A percentile compares a stretch with the other conserved stretches of the same genome.
Conservation (phyloP, 2,888 invertebrate species). For the Plagodis pulveraria region DNA sequence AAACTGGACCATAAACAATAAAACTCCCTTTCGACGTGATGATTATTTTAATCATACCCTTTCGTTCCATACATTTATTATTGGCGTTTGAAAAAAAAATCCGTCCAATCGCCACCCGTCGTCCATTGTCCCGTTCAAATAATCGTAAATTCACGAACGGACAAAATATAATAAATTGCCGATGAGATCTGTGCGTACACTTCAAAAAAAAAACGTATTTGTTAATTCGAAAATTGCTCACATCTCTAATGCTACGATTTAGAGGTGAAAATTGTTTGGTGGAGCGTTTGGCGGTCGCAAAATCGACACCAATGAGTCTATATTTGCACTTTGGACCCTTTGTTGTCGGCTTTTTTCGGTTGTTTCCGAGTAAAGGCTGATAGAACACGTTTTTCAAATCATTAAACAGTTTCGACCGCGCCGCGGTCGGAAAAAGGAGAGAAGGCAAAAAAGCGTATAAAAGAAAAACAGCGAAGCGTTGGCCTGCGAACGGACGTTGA, state of each 20-base stretch:
- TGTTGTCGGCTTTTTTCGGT: conserved; percentile 83
- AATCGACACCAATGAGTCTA: conserved; percentile 65
- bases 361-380: conserved; percentile 83
- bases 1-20: conserved; percentile 24
- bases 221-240: conserved; percentile 27
- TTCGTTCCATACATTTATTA: conserved; percentile 63
- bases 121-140: conserved; percentile 78
- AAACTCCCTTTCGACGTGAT: conserved; percentile 37
- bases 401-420: conserved; percentile 84
- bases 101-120: conserved; percentile 69
- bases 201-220: conserved; percentile 52
- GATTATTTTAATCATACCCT: conserved; percentile 45
- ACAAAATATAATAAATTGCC: conserved; percentile 85
- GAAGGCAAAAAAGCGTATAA: conserved; percentile 53
- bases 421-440: conserved; percentile 71
- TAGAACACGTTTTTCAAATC: conserved; percentile 86
- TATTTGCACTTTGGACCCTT: conserved; percentile 82
- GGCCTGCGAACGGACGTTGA: conserved; percentile 59
- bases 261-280: conserved; percentile 51
- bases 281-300: conserved; percentile 35
- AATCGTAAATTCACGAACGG: conserved; percentile 82
- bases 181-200: conserved; percentile 81
- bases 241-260: conserved; percentile 36
- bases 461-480: conserved; percentile 62
- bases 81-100: conserved; percentile 78